These are phyloP conservation scores for Gnathonemus longibarbis DNA, from an alignment of 2,113 vertebrate species.

Conservation along the genomic window DNA sequence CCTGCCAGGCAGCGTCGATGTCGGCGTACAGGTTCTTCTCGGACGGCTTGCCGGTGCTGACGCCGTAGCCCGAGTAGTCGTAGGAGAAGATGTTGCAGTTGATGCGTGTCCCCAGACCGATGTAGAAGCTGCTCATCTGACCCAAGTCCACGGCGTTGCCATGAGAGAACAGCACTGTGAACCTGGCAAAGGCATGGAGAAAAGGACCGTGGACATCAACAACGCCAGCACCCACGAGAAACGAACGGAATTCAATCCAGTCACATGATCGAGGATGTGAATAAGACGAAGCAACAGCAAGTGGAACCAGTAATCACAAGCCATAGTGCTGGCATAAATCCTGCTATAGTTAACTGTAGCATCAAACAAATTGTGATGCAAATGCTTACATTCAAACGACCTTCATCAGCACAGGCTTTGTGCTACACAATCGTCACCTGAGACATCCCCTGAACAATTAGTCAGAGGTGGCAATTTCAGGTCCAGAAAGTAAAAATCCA, in stretches of 20 bases:
- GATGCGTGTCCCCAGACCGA: conserved; percentile 89
- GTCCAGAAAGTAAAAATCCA: too few species aligned
- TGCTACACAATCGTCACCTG: background rate
- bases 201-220: background rate
- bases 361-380: background rate
- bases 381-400: background rate
- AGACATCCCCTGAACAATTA: background rate
- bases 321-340: background rate
- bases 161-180: conserved; percentile 91
- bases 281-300: background rate
- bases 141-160: conserved; percentile 95
- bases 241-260: background rate
- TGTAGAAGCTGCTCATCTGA: conserved; percentile 99
- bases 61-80: conserved; percentile 93
- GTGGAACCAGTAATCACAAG: background rate
- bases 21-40: conserved; percentile 96
- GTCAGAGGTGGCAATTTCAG: too few species aligned
- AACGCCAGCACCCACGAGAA: background rate
- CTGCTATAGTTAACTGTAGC: background rate
- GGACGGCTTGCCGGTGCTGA: conserved; percentile 84
- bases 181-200: conserved; percentile 56
- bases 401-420: background rate
- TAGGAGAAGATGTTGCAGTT: conserved; percentile 99
- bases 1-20: conserved; percentile 93
- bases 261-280: background rate